Evolutionary conservation across 2,797 vertebrate genomes (phyloP), one percentile per base, ranked within the genome.

Genomic region (Muscicapa comitata): DNA sequence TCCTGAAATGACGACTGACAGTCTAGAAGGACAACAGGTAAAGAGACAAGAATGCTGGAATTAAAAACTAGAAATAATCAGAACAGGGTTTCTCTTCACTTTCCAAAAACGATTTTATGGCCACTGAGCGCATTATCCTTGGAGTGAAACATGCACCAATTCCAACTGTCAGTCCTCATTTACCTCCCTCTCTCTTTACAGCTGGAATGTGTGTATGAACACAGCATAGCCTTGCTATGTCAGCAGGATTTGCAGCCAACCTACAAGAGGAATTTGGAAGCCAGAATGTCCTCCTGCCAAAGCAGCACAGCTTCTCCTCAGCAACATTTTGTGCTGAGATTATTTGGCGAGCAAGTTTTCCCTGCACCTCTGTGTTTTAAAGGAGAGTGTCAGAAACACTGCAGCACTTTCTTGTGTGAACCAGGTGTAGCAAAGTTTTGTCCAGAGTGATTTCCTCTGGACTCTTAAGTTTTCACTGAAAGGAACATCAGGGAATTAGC

Each of bases 1-100:
- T 99, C 97, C 99, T 98, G 98, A 99, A 99, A 97, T 99, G 99
- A 85, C 99, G 99, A 96, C 99, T 99, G 97, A 99, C 99, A 26
- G 99, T 99, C 99, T 99, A 85, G 26, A 90, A 68, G 43, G 24
- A 83, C 82, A 73, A 93, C 62, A 73, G 6, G 66, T 23, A 97
- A 83, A 95, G 57, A 76, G 84, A 95, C 21, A 94, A 45, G 93
- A 92, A 76, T 33, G 54, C 23, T 26, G 66, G 82, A 90, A 94
- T 82, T 76, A 93, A 84, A 54, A 91, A 29, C 79, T 17, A 63
- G 51, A 91, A 87, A 76, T 57, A 67, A 79, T 40, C 68, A 65
- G 47, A 61, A 40, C 47, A 61, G 51, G 14, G 24, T 59, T 77
- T 76, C 51, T 91, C 68, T 67, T 74, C 38, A 23, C 62, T 71